Percentiles rank a stretch among this genome's conserved stretches.
Conservation (phyloP, 2,888 invertebrate genomes). For the Ecliptopera silaceata region DNA sequence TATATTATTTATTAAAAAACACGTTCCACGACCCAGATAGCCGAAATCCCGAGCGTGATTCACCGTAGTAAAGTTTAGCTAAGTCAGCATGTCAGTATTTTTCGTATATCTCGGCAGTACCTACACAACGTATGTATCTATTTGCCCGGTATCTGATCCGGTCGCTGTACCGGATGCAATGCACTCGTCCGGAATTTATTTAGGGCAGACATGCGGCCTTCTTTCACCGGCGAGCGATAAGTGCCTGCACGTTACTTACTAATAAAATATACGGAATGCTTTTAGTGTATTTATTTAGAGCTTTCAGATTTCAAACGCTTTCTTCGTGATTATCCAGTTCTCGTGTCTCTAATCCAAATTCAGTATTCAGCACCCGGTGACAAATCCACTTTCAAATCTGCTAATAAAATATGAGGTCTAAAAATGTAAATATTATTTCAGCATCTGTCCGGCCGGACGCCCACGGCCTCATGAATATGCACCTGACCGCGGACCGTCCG, state of each 20-base stretch:
- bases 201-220: constrained; percentile 26
- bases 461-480: constrained; percentile 64
- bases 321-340: background rate
- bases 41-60: background rate
- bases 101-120: constrained; percentile 8
- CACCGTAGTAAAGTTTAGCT: background rate
- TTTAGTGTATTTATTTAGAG: background rate
- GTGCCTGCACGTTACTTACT: constrained; percentile 12
- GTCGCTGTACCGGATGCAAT: constrained; percentile 28
- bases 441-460: constrained; percentile 27
- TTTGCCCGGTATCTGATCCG: constrained; percentile 26
- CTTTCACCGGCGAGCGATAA: constrained; percentile 23
- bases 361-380: constrained; percentile 1
- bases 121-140: constrained; percentile 11
- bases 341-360: background rate
- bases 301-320: no score
- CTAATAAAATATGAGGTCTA: constrained; percentile 37
- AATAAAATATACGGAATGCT: constrained; percentile 15
- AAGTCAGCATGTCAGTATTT: constrained; percentile 8
- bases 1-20: no score
- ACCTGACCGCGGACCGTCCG: constrained; percentile 48
- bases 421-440: constrained; percentile 52
- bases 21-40: no score
- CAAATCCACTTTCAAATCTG: constrained; percentile 29
- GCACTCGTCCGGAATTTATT: constrained; percentile 32